These are phyloP conservation scores for Spondyliosoma cantharus DNA, from an alignment of 2,797 vertebrate genomes.

Conservation along the genomic window DNA sequence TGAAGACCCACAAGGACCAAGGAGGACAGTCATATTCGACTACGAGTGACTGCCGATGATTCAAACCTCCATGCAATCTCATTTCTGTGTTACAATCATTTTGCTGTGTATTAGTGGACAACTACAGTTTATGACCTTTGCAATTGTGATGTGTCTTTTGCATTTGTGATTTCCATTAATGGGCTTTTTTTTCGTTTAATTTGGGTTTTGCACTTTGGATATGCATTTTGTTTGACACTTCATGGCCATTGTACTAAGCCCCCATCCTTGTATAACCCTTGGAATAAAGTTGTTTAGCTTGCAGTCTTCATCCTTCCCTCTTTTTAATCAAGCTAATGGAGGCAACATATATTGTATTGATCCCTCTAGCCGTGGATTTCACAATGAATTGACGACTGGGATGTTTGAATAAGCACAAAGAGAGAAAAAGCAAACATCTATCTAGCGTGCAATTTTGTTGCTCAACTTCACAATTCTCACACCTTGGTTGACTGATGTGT, in stretches of 20 bases:
- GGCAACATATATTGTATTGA: constrained; percentile 92
- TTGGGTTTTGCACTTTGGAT: too few relatives aligned
- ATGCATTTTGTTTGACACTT: constrained; percentile 2
- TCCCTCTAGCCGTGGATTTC: constrained; percentile 86
- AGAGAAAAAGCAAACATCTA: constrained; percentile 76
- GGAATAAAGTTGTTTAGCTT: constrained; percentile 89
- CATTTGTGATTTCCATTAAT: too few relatives aligned
- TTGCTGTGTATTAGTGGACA: background rate
- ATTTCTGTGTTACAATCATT: background rate
- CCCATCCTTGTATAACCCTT: constrained; percentile 89
- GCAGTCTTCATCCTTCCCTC: constrained; percentile 70
- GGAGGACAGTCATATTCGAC: too few relatives aligned
- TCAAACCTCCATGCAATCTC: background rate
- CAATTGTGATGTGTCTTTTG: too few relatives aligned
- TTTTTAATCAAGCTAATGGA: constrained; percentile 96
- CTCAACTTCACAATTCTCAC: constrained; percentile 86
- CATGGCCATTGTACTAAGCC: constrained; percentile 60
- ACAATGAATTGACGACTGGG: constrained; percentile 83
- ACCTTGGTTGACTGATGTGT: constrained; percentile 84
- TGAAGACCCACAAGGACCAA: too few relatives aligned
- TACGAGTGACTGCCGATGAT: too few relatives aligned
- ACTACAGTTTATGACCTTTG: too few relatives aligned
- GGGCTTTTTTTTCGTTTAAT: too few relatives aligned
- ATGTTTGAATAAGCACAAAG: constrained; percentile 61
- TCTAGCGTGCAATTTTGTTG: constrained; percentile 79